Evolutionary conservation across 2,797 vertebrate species (phyloP).

Genomic region (Acanthornis magna): DNA sequence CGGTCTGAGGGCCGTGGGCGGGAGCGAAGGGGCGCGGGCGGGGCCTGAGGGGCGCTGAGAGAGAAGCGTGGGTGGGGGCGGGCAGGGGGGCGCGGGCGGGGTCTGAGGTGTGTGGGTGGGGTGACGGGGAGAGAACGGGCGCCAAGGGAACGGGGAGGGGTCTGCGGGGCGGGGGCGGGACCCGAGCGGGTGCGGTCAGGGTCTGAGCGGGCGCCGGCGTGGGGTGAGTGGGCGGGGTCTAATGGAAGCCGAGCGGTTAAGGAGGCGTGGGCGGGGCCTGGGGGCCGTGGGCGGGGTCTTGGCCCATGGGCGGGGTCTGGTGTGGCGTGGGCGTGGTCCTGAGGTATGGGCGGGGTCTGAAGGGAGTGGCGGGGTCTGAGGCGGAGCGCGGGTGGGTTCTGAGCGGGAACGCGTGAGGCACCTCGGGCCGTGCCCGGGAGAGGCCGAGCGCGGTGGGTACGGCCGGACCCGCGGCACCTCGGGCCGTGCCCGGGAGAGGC

Average conservation of each 20-base stretch:
- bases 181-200: no score
- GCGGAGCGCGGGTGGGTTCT: not conserved
- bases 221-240: no score
- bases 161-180: no score
- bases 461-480: not conserved
- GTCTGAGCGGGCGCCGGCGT: no score
- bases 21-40: not conserved
- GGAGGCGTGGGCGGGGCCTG: no score
- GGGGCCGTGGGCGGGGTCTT: no score
- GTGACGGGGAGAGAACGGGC: no score
- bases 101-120: no score
- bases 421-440: not conserved
- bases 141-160: accelerated
- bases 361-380: accelerated
- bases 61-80: no score
- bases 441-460: not conserved
- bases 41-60: not conserved
- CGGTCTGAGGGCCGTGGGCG: not conserved
- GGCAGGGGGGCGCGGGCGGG: no score
- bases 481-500: not conserved
- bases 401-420: not conserved
- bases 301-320: no score
- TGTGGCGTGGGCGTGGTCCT: not conserved
- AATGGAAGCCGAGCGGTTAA: no score
- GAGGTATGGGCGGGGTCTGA: not conserved